These are phyloP conservation scores for Circaetus gallicus DNA, from an alignment of 2,113 vertebrate species.

Conservation along the genomic window DNA sequence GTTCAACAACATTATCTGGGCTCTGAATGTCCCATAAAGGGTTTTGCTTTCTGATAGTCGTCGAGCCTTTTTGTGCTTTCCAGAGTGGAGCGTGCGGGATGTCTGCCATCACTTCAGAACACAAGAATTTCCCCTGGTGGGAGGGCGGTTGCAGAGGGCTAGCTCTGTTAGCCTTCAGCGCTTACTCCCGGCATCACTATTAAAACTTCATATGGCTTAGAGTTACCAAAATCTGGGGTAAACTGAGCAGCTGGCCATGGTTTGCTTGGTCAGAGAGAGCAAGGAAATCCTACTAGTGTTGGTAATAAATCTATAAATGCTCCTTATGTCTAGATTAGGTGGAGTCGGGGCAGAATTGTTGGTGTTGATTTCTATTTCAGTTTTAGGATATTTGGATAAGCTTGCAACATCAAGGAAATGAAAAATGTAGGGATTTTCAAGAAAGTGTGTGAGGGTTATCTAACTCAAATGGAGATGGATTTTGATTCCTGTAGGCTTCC, in stretches of 20 bases:
- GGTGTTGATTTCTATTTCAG: not conserved
- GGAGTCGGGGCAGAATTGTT: fast-evolving
- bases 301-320: not conserved
- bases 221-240: not conserved
- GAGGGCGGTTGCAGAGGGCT: not conserved
- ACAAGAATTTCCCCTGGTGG: not conserved
- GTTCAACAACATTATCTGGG: not conserved
- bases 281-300: not conserved
- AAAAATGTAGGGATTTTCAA: not conserved
- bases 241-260: not conserved
- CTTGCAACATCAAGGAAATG: not conserved
- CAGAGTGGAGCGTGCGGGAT: not conserved
- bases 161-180: not conserved
- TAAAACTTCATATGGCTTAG: not conserved
- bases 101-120: fast-evolving
- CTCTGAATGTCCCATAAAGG: not conserved
- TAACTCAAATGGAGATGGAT: not conserved
- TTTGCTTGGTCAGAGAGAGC: not conserved
- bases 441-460: not conserved
- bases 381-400: not conserved
- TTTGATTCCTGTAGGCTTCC: not conserved
- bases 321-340: not conserved
- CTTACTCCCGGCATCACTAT: fast-evolving
- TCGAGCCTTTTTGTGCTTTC: not conserved
- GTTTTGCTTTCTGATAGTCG: not conserved